phyloP scores from a whole-genome alignment of 2,113 vertebrate genomes.

The Synodontis membranacea region DNA sequence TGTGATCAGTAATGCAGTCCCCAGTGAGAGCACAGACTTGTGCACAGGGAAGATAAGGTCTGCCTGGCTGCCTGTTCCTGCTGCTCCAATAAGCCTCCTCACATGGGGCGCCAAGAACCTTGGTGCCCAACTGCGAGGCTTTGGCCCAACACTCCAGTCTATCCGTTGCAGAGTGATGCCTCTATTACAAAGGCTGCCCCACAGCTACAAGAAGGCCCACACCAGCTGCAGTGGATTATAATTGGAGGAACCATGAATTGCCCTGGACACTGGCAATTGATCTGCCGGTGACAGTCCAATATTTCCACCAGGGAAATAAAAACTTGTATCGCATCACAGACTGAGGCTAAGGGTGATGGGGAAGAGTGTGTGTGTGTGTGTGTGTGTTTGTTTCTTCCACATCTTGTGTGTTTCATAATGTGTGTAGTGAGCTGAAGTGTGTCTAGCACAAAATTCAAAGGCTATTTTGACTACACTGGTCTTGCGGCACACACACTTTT shows the following conservation, averaged over 20 bases:
- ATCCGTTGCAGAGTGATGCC: slow-evolving; percentile 78
- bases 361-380: slow-evolving; percentile 35
- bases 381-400: slow-evolving; percentile 5
- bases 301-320: slow-evolving; percentile 81
- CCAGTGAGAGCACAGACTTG: slow-evolving; percentile 65
- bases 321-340: slow-evolving; percentile 56
- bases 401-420: slow-evolving; percentile 17
- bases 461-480: slow-evolving; percentile 36
- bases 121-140: slow-evolving; percentile 66
- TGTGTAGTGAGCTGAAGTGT: slow-evolving; percentile 32
- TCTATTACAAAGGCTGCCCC: slow-evolving; percentile 80
- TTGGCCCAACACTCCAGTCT: slow-evolving; percentile 68
- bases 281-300: slow-evolving; percentile 79
- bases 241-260: slow-evolving; percentile 79
- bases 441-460: slow-evolving; percentile 53
- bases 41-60: slow-evolving; percentile 76
- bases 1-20: slow-evolving; percentile 73
- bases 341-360: slow-evolving; percentile 38
- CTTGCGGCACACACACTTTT: slow-evolving; percentile 52
- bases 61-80: slow-evolving; percentile 70
- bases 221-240: slow-evolving; percentile 78
- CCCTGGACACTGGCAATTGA: slow-evolving; percentile 78
- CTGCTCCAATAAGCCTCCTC: slow-evolving; percentile 74
- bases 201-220: slow-evolving; percentile 71
- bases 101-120: slow-evolving; percentile 60